Conservation (phyloP, 2,888 invertebrate genomes). For the Cylloceria caligata region DNA sequence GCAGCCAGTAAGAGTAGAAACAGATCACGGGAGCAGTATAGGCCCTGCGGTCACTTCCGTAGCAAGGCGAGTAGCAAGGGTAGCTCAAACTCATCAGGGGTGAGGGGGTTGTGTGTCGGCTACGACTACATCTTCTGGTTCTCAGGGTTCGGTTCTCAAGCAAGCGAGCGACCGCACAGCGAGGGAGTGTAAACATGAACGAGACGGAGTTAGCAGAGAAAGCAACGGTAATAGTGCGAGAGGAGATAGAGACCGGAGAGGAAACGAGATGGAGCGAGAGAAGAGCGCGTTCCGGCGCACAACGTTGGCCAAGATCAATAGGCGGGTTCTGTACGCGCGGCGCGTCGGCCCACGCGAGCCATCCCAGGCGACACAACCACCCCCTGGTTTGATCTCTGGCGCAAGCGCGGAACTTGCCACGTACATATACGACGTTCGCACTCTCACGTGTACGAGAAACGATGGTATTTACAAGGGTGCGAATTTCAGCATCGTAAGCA, state of each 20-base stretch:
- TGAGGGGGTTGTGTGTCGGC: conserved; percentile 48
- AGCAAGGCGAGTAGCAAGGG: conserved; percentile 26
- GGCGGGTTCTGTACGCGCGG: conserved; percentile 71
- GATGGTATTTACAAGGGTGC: conserved; percentile 18
- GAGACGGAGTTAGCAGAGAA: conserved; percentile 46
- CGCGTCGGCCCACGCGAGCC: conserved; percentile 73
- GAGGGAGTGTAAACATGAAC: conserved; percentile 58
- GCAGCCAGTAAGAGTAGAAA: conserved; percentile 27
- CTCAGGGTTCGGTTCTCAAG: conserved; percentile 48
- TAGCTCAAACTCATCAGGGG: conserved; percentile 39
- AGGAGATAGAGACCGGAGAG: conserved; percentile 66
- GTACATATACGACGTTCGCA: conserved; percentile 44
- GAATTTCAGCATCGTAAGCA: conserved; percentile 29
- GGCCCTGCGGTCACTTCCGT: conserved; percentile 55
- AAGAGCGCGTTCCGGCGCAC: conserved; percentile 75
- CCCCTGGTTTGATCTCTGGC: conserved; percentile 78
- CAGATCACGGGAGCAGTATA: conserved; percentile 47
- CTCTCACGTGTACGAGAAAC: conserved; percentile 16
- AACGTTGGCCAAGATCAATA: conserved; percentile 82
- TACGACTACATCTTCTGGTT: conserved; percentile 41
- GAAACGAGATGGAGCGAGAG: conserved; percentile 62
- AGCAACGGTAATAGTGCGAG: conserved; percentile 46
- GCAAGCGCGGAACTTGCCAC: conserved; percentile 75
- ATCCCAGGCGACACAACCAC: conserved; percentile 80
- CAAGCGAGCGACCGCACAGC: conserved; percentile 41